Evolutionary conservation across 2,113 vertebrate genomes (phyloP), one percentile per base, ranked within the genome.

Genomic region (Zingel zingel): DNA sequence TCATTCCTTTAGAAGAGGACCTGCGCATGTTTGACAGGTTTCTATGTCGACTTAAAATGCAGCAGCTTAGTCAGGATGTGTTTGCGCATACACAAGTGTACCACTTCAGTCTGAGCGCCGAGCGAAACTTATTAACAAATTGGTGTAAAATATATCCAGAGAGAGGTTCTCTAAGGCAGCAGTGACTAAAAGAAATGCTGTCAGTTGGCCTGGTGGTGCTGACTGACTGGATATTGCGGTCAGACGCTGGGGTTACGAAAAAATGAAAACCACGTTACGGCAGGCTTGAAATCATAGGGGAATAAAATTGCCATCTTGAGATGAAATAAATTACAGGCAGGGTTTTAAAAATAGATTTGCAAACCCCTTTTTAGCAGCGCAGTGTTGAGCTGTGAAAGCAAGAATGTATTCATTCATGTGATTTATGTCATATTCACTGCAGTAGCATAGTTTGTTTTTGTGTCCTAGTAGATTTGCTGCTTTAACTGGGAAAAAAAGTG

Each of bases 271-370:
- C 89, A 84, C 87, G 88, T 81, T 85, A 87, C 90, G 84, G 81
- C 86, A 88, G 86, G 83, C 84, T 85, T 78, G 79, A 91, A 94
- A 92, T 94, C 90, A 88, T 76, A 84, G 89, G 74, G 59, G 82
- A 66, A 83, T 86, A 65, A 83, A 92, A 92, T 91, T 89, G 80
- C 85, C 74, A 62, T 76, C 79, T 86, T 83, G 79, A 84, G 82
- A 83, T 87, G 51, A 89, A 93, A 86, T 82, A 93, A 94, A 95
- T 95, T 93, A 95, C 79, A 95, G 93, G 75, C 82, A 61, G 43
- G 50, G 16, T 65, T 91, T 91, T 79, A 89, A 85, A 94, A 94
- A 94, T 94, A 93, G 91, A 88, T 69, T 50, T 80, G 54, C 19
- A 43, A 27, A 78, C 50, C 16, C 61, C 62, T 82, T 93, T 94